phyloP scores from a whole-genome alignment of 2,113 vertebrate genomes.

The Fulica atra region DNA sequence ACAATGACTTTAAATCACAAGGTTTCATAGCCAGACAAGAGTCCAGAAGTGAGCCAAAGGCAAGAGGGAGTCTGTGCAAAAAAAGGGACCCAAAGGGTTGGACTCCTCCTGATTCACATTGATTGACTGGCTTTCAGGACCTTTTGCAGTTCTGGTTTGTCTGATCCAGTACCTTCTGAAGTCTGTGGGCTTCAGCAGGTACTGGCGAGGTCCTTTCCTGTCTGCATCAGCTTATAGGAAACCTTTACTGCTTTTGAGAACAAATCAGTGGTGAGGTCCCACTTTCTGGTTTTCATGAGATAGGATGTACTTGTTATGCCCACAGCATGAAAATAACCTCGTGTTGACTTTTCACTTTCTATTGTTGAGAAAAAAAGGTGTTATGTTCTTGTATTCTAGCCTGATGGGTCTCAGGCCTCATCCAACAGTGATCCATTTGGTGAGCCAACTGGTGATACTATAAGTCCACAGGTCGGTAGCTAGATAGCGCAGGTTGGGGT shows the following conservation, averaged over 20 bases:
- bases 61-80: not conserved
- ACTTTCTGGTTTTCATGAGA: conserved; percentile 34
- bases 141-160: not conserved
- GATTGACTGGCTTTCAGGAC: not conserved
- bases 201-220: not conserved
- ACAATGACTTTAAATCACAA: not conserved
- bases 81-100: not conserved
- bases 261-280: not conserved
- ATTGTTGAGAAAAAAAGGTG: conserved; percentile 76
- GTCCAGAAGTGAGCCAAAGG: not conserved
- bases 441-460: conserved; percentile 91
- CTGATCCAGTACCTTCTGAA: not conserved
- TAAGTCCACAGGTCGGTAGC: conserved; percentile 98
- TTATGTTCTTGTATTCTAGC: conserved; percentile 89
- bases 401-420: conserved; percentile 94
- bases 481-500: conserved; percentile 98
- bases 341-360: conserved; percentile 69
- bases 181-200: conserved; percentile 5
- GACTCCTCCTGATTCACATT: not conserved
- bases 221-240: not conserved
- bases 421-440: conserved; percentile 92
- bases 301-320: conserved; percentile 53
- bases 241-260: not conserved
- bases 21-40: not conserved
- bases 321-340: conserved; percentile 70